Evolutionary conservation across 2,113 vertebrate species (phyloP).

Genomic region (Prionailurus viverrinus): DNA sequence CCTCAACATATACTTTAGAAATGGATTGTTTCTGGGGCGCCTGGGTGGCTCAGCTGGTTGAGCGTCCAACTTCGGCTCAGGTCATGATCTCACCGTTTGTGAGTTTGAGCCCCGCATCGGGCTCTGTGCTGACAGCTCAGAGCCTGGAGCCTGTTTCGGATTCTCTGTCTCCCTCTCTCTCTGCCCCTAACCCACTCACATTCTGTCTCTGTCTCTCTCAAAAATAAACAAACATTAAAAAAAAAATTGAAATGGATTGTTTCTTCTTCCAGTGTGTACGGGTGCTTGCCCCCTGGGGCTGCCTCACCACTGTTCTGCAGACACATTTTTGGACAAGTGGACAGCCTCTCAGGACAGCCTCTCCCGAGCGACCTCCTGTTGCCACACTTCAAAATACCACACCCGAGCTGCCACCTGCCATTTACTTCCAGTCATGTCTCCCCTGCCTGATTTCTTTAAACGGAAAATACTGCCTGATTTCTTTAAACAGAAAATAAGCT

Average conservation of each 20-base stretch:
- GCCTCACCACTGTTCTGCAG: neutral
- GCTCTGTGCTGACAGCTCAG: too few species aligned
- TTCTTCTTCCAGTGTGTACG: neutral
- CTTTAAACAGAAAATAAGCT: neutral
- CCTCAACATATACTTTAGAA: neutral
- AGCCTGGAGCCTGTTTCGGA: too few species aligned
- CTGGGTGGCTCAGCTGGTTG: too few species aligned
- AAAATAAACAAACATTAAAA: too few species aligned
- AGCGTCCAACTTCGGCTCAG: too few species aligned
- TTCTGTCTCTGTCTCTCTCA: too few species aligned
- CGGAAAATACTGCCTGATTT: neutral
- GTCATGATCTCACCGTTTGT: too few species aligned
- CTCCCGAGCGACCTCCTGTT: neutral
- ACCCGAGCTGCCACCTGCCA: neutral
- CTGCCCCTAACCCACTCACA: too few species aligned
- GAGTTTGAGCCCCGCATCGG: too few species aligned
- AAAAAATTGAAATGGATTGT: neutral
- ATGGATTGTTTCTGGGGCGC: neutral
- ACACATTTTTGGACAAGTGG: neutral
- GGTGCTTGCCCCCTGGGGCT: too few species aligned
- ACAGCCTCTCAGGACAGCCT: neutral
- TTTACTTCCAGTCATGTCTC: neutral
- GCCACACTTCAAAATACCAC: neutral
- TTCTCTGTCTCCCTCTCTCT: too few species aligned
- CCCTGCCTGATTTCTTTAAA: neutral